Evolutionary conservation across 2,888 invertebrate genomes (phyloP).

Genomic region (Hyposoter dolosus): DNA sequence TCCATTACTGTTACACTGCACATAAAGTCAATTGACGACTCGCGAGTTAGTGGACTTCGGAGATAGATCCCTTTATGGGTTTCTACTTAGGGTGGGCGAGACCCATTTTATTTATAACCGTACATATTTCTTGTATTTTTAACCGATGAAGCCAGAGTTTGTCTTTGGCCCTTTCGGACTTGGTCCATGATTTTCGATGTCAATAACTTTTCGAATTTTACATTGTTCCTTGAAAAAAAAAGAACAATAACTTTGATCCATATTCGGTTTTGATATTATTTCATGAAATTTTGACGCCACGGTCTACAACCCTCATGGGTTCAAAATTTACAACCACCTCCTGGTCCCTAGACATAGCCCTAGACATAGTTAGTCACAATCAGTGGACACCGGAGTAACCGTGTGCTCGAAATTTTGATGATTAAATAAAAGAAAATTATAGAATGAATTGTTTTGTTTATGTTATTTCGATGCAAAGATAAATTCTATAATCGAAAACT

Average conservation of each 20-base stretch:
- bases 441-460: neutral
- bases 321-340: too few species aligned
- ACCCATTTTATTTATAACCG: conserved; percentile 48
- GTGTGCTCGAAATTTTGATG: too few species aligned
- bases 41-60: conserved; percentile 61
- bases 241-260: too few species aligned
- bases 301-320: too few species aligned
- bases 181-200: neutral
- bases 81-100: conserved; percentile 28
- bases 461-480: neutral
- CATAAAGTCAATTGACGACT: conserved; percentile 60
- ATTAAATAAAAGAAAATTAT: too few species aligned
- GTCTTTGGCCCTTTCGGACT: too few species aligned
- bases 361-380: too few species aligned
- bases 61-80: conserved; percentile 50
- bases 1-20: conserved; percentile 68
- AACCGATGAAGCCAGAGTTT: neutral
- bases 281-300: too few species aligned
- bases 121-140: neutral
- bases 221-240: too few species aligned
- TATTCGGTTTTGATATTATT: too few species aligned
- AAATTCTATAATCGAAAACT: neutral
- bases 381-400: too few species aligned
- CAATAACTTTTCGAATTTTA: neutral
- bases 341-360: too few species aligned